Evolutionary conservation across 2,797 vertebrate genomes (phyloP).

Genomic region (Helostoma temminkii): DNA sequence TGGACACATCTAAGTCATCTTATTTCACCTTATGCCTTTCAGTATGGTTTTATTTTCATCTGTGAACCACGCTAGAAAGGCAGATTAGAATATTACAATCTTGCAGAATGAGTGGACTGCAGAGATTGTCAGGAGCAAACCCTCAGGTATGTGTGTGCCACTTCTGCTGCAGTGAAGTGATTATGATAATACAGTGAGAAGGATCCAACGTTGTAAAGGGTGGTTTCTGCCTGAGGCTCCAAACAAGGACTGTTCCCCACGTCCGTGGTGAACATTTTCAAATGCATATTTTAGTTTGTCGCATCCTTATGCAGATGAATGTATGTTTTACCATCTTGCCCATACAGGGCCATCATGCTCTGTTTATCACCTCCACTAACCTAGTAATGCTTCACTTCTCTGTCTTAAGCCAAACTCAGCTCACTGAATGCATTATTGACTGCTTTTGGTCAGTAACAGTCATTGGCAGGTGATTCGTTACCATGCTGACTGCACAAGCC

Average conservation of each 20-base stretch:
- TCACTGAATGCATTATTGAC: constrained; percentile 10
- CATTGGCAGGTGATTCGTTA: constrained; percentile 56
- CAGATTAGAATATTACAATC: neutral
- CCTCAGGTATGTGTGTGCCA: neutral
- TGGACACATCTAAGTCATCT: too few relatives aligned
- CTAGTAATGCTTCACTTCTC: constrained; percentile 11
- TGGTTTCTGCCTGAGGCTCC: constrained; percentile 29
- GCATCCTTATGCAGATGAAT: constrained; percentile 21
- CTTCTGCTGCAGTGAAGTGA: constrained; percentile 20
- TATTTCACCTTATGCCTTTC: neutral
- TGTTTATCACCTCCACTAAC: neutral
- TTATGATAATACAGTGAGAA: constrained; percentile 20
- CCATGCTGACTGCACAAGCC: constrained; percentile 4
- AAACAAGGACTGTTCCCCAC: neutral
- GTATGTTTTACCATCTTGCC: too few relatives aligned
- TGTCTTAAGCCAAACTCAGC: constrained; percentile 22
- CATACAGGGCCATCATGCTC: too few relatives aligned
- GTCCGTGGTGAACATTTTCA: constrained; percentile 10
- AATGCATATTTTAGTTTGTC: constrained; percentile 6
- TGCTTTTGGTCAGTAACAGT: constrained; percentile 31
- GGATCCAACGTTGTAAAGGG: constrained; percentile 18
- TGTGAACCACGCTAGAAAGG: neutral
- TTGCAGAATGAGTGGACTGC: neutral
- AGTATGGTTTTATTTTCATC: neutral
- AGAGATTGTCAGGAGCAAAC: neutral